phyloP scores from a whole-genome alignment of 2,797 vertebrate species.

The Amblyraja radiata region DNA sequence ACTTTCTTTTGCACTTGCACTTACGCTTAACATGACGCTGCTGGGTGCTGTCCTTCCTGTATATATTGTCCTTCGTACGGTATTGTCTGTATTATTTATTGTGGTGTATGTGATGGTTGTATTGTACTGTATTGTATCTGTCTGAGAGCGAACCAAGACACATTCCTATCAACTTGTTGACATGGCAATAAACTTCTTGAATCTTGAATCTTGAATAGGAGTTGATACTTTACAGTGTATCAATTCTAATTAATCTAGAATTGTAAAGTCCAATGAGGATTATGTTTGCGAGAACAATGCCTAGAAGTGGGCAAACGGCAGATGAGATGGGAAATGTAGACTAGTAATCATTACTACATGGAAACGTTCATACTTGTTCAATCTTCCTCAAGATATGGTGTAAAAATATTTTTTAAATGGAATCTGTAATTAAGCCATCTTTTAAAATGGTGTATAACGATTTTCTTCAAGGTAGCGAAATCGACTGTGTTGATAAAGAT shows the following conservation, averaged over 20 bases:
- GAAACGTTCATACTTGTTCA: neutral
- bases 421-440: neutral
- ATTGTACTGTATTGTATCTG: no score
- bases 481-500: slow-evolving; percentile 90
- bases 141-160: no score
- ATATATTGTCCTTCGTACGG: no score
- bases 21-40: no score
- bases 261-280: neutral
- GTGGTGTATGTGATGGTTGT: no score
- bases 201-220: no score
- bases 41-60: no score
- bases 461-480: slow-evolving; percentile 75
- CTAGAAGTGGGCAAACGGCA: neutral
- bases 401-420: neutral
- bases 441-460: neutral
- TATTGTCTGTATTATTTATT: no score
- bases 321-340: neutral
- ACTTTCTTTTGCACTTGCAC: no score
- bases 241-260: neutral
- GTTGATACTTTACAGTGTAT: neutral
- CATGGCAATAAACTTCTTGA: no score
- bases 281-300: neutral
- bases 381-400: neutral
- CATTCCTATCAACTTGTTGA: no score
- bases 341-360: neutral